Evolutionary conservation across 2,888 invertebrate species (phyloP), one percentile per base, ranked within the genome.

Genomic region (Xylocampa areola): DNA sequence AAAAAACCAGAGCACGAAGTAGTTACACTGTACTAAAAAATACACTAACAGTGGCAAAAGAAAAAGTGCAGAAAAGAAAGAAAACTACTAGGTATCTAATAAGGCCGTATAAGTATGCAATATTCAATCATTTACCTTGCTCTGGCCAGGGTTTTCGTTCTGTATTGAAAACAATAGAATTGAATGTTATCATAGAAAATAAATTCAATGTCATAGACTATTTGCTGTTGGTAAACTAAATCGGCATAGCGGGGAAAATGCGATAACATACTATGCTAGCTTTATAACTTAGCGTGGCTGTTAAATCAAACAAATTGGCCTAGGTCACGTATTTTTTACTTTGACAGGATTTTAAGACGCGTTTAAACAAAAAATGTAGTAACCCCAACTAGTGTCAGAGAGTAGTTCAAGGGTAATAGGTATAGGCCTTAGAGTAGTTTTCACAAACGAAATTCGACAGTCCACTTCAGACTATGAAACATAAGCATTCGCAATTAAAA

Each of bases 51-150:
- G 47, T 60, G 37, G 45, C 6, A 29, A 37, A 43, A 63, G 2
- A 47, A 47, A 13, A 36, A 44, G 47, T 68, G 54, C 49, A 55
- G 4, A 49, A 49, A 14, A 39, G 0, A 40, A 48, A 29, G 16
- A 8, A 36, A 57, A 45, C 41, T 48, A 52, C 59, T 2, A 13
- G 8, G 2, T 23, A 50, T 35, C 43, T 47, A 47, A 47, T 51
- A 54, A n/a, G 32, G 25, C 43, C 17, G 30, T 36, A 57, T 32
- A 51, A 53, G 58, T 45, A 47, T 33, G 35, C 67, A 47, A 67
- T 54, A 63, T 62, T 17, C 1, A 30, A 11, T 39, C 77, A 83
- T 83, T 86, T 83, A 89, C 90, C 89, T 89, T 88, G 75, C 71
- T 81, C 60, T 80, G 75, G 62, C 72, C 83, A 53, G 79, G 71